Evolutionary conservation across 1,140 invertebrate species (phyloP), one percentile per base, ranked within the genome.

Genomic region (Euborellia annulipes): DNA sequence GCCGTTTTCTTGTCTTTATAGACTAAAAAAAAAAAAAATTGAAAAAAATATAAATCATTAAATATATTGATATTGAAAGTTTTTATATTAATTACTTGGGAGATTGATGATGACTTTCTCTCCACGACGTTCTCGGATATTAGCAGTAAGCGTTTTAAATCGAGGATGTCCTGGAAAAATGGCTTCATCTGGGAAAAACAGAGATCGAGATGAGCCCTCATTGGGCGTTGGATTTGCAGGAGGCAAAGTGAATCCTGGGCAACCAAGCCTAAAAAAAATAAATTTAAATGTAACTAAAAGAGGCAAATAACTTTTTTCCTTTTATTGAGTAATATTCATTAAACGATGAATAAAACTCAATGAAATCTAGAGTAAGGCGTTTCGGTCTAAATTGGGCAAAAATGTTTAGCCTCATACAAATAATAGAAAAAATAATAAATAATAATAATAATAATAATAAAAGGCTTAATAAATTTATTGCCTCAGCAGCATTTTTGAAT

Each of bases 81-180:
- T n/a, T n/a, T n/a, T n/a, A n/a, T n/a, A n/a, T n/a, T n/a, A 59
- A 66, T 70, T 73, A 93, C 88, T 78, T 60, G 92, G 92, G 58
- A 98, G 72, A 67, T 98, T 95, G 45, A 98, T 97, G 32, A 82
- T 81, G 4, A 97, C 90, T 72, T 98, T 97, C 66, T 91, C 80
- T 37, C 88, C 87, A 45, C 94, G 71, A 56, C 96, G 71, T 54
- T 81, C 62, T 44, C 92, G 71, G 47, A 98, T 97, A 63, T 99
- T 98, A 51, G 81, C 68, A 1, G 94, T 90, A 36, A 99, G 69
- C 6, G 90, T 98, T 62, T 83, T 87, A 62, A 97, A 98, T 50
- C 95, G 71, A 19, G 94, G 94, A 78, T 98, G 95, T 21, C 86
- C 89, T 17, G 74, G 73, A 66, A 76, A 95, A 54, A 98, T 95